Conservation (phyloP, 2,888 invertebrate genomes). For the Andrena camellia region DNA sequence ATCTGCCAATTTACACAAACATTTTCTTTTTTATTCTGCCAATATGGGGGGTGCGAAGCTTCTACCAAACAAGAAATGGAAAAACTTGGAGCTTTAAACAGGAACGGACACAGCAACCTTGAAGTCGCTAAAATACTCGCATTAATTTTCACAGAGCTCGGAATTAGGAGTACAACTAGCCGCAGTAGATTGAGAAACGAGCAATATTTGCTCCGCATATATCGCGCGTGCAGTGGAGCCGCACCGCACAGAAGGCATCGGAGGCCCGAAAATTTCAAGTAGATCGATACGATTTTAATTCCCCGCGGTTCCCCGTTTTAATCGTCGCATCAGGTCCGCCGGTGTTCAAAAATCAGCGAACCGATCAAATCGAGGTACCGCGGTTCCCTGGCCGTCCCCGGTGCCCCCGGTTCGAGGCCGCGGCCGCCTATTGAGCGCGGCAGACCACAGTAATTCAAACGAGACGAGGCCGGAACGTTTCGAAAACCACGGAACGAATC, state of each 20-base stretch:
- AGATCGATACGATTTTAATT: slow-evolving; percentile 56
- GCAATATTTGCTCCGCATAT: no score
- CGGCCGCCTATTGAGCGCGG: slow-evolving; percentile 46
- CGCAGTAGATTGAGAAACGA: no score
- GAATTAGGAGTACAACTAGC: no score
- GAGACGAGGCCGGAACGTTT: slow-evolving; percentile 41
- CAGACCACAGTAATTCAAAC: slow-evolving; percentile 55
- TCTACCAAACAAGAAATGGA: no score
- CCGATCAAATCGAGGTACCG: slow-evolving; percentile 37
- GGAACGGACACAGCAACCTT: no score
- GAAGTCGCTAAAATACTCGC: no score
- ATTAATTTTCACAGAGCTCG: no score
- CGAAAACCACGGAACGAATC: slow-evolving; percentile 62
- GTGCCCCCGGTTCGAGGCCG: not conserved
- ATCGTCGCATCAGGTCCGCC: slow-evolving; percentile 26
- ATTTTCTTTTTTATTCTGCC: no score
- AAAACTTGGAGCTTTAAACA: no score
- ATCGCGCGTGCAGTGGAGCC: not conserved
- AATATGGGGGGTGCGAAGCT: no score
- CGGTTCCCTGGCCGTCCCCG: slow-evolving; percentile 9
- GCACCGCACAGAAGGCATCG: not conserved
- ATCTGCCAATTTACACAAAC: no score
- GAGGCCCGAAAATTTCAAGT: slow-evolving; percentile 3
- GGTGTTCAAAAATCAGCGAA: slow-evolving; percentile 41
- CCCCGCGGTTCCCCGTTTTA: slow-evolving; percentile 51